Conservation (phyloP, 1,140 invertebrate genomes). For the Cydia splendana region DNA sequence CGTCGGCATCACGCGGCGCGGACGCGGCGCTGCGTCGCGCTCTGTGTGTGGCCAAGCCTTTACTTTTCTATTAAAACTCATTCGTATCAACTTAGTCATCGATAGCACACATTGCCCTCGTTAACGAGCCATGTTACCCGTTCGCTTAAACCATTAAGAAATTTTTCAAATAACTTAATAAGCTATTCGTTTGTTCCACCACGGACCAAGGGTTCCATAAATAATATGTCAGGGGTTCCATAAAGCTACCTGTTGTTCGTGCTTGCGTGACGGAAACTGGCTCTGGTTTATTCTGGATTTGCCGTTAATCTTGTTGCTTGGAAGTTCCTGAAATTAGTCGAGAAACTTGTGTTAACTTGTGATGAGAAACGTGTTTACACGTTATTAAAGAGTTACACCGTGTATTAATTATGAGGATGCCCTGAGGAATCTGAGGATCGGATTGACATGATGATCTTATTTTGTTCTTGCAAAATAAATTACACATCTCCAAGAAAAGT, state of each 20-base stretch:
- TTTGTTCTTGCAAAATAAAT: too few relatives aligned
- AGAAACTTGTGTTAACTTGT: background rate
- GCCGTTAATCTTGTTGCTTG: background rate
- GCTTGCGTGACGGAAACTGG: background rate
- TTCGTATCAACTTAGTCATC: background rate
- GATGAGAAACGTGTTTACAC: background rate
- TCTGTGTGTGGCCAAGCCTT: too few relatives aligned
- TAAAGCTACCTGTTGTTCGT: slow-evolving; percentile 5
- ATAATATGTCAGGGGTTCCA: background rate
- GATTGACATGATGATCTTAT: too few relatives aligned
- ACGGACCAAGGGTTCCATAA: background rate
- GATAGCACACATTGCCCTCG: slow-evolving; percentile 3
- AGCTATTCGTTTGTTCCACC: slow-evolving; percentile 17
- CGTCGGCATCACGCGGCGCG: too few relatives aligned
- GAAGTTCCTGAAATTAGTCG: background rate
- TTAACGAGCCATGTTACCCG: slow-evolving; percentile 21
- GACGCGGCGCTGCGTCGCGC: too few relatives aligned
- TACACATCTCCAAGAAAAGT: too few relatives aligned
- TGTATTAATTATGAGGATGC: too few relatives aligned
- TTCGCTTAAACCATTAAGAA: slow-evolving; percentile 13
- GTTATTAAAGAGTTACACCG: background rate
- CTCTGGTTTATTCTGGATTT: background rate
- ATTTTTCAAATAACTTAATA: slow-evolving; percentile 32
- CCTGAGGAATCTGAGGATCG: too few relatives aligned
- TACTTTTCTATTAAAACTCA: background rate